Base-by-base conservation (phyloP, 1,140 invertebrate genomes). In the Bilobella aurantiaca region DNA sequence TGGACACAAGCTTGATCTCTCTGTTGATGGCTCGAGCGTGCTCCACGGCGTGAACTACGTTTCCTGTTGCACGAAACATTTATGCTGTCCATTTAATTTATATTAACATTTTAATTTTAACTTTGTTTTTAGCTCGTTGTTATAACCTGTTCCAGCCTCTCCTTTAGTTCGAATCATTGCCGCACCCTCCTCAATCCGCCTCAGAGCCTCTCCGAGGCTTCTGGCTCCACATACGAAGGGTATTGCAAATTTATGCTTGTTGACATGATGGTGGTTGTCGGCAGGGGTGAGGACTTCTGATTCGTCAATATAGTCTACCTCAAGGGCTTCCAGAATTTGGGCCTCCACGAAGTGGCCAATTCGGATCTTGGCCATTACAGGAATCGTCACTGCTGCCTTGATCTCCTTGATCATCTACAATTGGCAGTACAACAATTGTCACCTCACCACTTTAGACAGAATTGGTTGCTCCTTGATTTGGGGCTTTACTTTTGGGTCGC, bases 291-390 rank as follows among this genome's bases (percentile, higher is more conserved):
- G 58, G 28, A 59, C 58, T 30, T 59, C 58, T 5, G 58, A 59
- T 34, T 59, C 58, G 58, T 59, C 58, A 34, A 59, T 59, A 29
- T 59, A 59, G 58, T 59, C 58, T 14, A 59, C 58, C 14, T 30
- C 5, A 3, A 59, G 14, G 16, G 58, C 8, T 25, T 59, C 5
- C 8, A 59, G 58, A 25, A 59, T 59, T 29, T 59, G 58, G 16
- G 58, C 58, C 28, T 59, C 58, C 5, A 59, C 58, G 28, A 59
- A 59, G 32, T 59, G 58, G 12, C 58, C 58, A 34, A 59, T 59
- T 5, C 58, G 58, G 5, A 34, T 29, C 31, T 59, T 59, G 5
- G 58, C 58, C 58, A 59, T 59, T 5, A 59, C 58, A 8, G 58
- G 58, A 23, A 59, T 59, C 3, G 12, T 59, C 14, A 59, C 58